A percentile compares a stretch with the other conserved stretches of the same genome.
Conservation (phyloP, 2,797 vertebrate species). For the Rhinoraja longicauda region DNA sequence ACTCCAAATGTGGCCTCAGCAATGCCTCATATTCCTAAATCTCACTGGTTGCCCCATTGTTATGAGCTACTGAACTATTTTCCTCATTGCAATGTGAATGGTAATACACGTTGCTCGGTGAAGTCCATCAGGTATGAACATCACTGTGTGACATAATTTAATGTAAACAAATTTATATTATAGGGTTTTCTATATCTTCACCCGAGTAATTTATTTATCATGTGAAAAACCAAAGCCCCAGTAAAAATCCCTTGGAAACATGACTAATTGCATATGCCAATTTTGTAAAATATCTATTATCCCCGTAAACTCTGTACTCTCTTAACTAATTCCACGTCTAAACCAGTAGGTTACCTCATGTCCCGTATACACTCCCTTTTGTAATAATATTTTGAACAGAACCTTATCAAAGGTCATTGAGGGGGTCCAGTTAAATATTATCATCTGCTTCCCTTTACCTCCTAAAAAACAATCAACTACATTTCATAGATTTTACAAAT, state of each 20-base stretch:
- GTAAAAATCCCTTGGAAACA: not conserved
- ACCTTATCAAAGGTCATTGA: not conserved
- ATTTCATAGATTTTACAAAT: not conserved
- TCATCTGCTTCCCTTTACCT: not conserved
- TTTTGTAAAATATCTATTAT: not conserved
- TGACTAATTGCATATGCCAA: not conserved
- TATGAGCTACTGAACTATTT: too few species aligned
- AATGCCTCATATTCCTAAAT: too few species aligned
- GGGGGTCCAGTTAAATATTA: not conserved
- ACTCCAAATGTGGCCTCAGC: too few species aligned
- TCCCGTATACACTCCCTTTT: not conserved
- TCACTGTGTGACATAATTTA: too few species aligned
- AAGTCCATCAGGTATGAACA: too few species aligned
- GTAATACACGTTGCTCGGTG: too few species aligned
- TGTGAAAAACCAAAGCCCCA: not conserved
- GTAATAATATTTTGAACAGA: not conserved
- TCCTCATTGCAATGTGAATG: too few species aligned
- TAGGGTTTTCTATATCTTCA: not conserved
- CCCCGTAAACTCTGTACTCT: not conserved
- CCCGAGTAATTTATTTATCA: not conserved
- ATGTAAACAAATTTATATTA: not conserved
- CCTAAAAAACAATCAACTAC: not conserved
- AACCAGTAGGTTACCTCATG: not conserved
- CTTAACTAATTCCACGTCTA: not conserved
- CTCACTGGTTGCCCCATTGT: too few species aligned